Conservation (phyloP, 2,113 vertebrate genomes). For the Tiliqua scincoides region DNA sequence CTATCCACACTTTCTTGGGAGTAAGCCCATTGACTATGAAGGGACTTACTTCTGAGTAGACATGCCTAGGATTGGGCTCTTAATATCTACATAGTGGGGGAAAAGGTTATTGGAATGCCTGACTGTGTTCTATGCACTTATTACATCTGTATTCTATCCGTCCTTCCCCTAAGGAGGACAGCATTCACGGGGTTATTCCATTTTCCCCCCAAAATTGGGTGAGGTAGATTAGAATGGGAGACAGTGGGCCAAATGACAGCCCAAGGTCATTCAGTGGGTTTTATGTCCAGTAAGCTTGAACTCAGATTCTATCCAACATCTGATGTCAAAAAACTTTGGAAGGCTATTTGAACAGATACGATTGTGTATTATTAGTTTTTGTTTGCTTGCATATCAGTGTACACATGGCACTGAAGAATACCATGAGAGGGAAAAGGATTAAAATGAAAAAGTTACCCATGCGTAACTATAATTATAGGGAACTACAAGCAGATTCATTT, state of each 20-base stretch:
- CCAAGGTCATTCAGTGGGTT: background rate
- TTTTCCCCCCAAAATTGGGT: background rate
- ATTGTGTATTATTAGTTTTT: background rate
- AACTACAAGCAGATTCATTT: background rate
- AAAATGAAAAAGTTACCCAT: background rate
- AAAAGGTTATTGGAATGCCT: too few species aligned
- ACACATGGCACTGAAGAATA: background rate
- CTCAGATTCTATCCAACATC: background rate
- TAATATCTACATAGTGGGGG: too few species aligned
- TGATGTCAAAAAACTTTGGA: background rate
- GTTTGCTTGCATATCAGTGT: background rate
- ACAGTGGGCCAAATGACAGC: background rate
- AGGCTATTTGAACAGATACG: background rate
- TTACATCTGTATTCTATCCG: too few species aligned
- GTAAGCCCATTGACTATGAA: too few species aligned
- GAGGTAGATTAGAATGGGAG: background rate
- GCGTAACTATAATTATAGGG: background rate
- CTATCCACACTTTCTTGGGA: too few species aligned
- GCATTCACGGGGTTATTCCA: background rate
- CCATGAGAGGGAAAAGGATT: background rate
- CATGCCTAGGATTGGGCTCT: too few species aligned
- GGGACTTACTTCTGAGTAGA: too few species aligned
- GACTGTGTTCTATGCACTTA: too few species aligned
- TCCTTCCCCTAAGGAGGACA: too few species aligned
- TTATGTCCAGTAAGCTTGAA: background rate